Evolutionary conservation across 64 coral and sea anemone species (phyloP).

Genomic region (Montipora capricornis): DNA sequence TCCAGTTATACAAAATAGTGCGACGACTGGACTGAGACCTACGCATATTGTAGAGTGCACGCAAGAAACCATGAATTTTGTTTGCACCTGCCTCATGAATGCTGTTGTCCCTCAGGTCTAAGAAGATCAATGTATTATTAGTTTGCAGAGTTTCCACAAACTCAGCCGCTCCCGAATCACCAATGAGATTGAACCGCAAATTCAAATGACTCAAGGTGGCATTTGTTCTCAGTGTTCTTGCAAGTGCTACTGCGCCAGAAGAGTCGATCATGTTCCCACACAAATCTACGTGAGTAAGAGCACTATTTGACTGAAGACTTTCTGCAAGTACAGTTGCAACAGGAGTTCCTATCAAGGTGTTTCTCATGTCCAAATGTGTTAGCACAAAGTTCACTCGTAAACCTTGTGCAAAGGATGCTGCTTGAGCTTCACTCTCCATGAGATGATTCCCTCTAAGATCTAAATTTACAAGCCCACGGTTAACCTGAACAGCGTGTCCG

Average conservation of each 20-base stretch:
- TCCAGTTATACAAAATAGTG: too few relatives aligned
- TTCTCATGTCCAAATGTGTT: neutral
- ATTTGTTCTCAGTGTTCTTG: neutral
- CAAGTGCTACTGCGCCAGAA: neutral
- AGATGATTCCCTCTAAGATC: neutral
- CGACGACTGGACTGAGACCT: too few relatives aligned
- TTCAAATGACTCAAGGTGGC: neutral
- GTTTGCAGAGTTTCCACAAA: neutral
- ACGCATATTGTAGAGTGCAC: too few relatives aligned
- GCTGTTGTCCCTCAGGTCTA: neutral
- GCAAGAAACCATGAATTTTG: neutral
- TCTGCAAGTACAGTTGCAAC: neutral
- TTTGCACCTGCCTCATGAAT: neutral
- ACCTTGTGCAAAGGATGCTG: neutral
- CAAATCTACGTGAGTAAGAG: neutral
- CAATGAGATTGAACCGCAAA: neutral
- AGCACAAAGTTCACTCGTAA: neutral
- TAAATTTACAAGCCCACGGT: neutral
- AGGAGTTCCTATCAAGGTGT: neutral
- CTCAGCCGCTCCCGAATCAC: neutral
- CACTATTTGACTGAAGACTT: neutral
- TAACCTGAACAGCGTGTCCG: neutral
- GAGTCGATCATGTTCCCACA: neutral
- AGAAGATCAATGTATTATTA: neutral
- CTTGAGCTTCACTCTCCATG: neutral